Percentiles rank a stretch among this genome's conserved stretches.
These are phyloP conservation scores for Cetonia aurata DNA, from an alignment of 2,888 invertebrate genomes.

Conservation along the genomic window DNA sequence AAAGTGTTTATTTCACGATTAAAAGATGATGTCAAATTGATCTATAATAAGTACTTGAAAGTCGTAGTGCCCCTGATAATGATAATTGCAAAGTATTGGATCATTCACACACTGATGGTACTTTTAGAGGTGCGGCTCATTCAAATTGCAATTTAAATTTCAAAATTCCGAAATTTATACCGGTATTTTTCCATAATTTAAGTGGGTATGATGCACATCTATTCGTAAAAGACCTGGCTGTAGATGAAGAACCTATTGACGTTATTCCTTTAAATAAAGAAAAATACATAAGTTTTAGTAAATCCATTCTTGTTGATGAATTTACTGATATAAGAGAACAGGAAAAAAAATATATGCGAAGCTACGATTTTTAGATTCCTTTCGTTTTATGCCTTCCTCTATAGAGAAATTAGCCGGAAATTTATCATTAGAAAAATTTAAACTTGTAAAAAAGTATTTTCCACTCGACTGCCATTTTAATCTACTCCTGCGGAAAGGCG, in stretches of 20 bases:
- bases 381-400: too few relatives aligned
- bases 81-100: slow-evolving; percentile 27
- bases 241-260: slow-evolving; percentile 22
- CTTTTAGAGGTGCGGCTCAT: slow-evolving; percentile 44
- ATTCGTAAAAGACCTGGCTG: slow-evolving; percentile 45
- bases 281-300: slow-evolving; percentile 52
- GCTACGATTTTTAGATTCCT: too few relatives aligned
- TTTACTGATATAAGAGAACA: too few relatives aligned
- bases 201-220: slow-evolving; percentile 49
- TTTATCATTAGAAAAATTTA: too few relatives aligned
- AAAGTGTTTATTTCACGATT: slow-evolving; percentile 23
- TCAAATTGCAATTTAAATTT: slow-evolving; percentile 49
- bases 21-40: slow-evolving; percentile 34
- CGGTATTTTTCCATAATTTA: slow-evolving; percentile 49
- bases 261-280: slow-evolving; percentile 50
- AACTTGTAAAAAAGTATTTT: too few relatives aligned
- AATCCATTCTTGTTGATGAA: slow-evolving; percentile 47
- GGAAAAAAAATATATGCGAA: too few relatives aligned
- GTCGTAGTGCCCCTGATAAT: not conserved
- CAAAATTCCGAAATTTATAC: slow-evolving; percentile 39
- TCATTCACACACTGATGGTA: too few relatives aligned
- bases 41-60: slow-evolving; percentile 20
- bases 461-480: too few relatives aligned
- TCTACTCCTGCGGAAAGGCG: too few relatives aligned
- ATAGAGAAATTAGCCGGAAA: too few relatives aligned